Percentiles rank a stretch among this genome's conserved stretches.
These are phyloP conservation scores for Microcebus tavaratra DNA, from an alignment of 2,113 vertebrate species.

Conservation along the genomic window DNA sequence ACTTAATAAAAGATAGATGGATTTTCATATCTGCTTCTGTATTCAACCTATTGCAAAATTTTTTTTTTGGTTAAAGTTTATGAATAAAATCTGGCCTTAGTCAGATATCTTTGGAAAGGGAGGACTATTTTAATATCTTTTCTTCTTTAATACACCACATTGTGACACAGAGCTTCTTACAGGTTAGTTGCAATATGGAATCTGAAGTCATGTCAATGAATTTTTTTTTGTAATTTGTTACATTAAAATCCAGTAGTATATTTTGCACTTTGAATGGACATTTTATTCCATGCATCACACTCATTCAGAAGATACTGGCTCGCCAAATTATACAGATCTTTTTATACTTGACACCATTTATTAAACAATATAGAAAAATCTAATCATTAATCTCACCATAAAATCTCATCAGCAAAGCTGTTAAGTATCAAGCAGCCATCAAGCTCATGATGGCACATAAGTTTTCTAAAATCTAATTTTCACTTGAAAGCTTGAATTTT, in stretches of 20 bases:
- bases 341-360: neutral
- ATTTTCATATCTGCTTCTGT: neutral
- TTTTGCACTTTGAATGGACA: neutral
- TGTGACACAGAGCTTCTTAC: neutral
- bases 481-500: neutral
- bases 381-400: neutral
- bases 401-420: neutral
- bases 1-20: neutral
- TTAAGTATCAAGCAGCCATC: neutral
- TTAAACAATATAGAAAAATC: neutral
- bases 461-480: constrained; percentile 4
- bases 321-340: neutral
- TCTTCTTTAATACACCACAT: neutral
- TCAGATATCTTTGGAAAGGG: neutral
- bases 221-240: neutral
- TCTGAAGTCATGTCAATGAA: neutral
- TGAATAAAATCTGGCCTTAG: neutral
- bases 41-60: neutral
- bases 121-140: constrained; percentile 16
- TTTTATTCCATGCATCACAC: neutral
- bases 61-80: neutral
- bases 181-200: neutral
- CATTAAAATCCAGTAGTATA: neutral
- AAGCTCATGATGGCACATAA: neutral
- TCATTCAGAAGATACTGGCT: neutral